Percentiles rank a stretch among this genome's conserved stretches.
Conservation (phyloP, 2,888 invertebrate species). For the Cataglyphis rosenhaueri region DNA sequence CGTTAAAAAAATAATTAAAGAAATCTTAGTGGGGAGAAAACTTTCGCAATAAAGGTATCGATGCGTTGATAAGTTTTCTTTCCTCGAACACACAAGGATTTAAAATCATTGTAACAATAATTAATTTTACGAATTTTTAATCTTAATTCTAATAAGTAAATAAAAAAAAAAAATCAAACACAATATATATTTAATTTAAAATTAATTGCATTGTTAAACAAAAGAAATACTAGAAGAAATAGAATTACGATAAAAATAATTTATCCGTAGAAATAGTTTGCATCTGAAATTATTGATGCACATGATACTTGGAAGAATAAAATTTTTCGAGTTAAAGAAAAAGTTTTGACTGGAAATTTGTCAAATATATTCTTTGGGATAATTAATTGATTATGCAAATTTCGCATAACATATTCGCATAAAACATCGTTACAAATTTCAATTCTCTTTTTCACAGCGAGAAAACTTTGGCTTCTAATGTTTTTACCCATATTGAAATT, state of each 20-base stretch:
- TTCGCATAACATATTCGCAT: background rate
- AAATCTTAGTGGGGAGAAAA: background rate
- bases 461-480: background rate
- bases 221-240: background rate
- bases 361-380: background rate
- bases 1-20: constrained; percentile 16
- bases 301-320: background rate
- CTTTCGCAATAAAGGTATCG: background rate
- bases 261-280: background rate
- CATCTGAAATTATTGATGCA: background rate
- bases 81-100: background rate
- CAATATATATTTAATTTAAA: background rate
- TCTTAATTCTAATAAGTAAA: background rate
- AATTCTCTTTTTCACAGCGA: background rate
- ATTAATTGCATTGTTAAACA: background rate
- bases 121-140: background rate
- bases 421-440: background rate
- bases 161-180: background rate
- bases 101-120: background rate
- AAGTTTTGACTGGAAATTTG: background rate
- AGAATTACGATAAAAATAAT: background rate
- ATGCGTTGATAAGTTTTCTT: background rate
- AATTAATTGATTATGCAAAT: background rate
- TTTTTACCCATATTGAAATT: background rate
- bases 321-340: background rate